phyloP scores from a whole-genome alignment of 1,140 invertebrate genomes.

The Portunus trituberculatus region DNA sequence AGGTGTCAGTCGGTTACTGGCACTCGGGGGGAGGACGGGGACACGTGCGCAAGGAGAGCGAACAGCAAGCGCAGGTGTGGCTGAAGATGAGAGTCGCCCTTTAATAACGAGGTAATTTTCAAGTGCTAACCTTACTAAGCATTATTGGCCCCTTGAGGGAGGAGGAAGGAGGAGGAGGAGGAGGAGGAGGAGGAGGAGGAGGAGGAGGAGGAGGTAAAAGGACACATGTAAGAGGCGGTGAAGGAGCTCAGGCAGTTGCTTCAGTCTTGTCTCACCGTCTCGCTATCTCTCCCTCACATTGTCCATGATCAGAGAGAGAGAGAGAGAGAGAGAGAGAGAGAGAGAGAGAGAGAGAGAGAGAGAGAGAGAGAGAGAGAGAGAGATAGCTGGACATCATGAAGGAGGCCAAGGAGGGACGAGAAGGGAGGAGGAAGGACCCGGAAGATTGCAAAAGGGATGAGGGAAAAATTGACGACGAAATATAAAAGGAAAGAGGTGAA shows the following conservation, averaged over 20 bases:
- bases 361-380: background rate
- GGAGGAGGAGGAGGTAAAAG: background rate
- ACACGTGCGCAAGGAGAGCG: too few species aligned
- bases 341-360: too few species aligned
- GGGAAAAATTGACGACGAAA: background rate
- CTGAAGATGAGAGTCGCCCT: too few species aligned
- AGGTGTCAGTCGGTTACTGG: too few species aligned
- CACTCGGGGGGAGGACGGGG: too few species aligned
- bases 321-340: too few species aligned
- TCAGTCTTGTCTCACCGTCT: background rate
- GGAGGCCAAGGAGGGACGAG: background rate
- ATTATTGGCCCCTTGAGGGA: background rate
- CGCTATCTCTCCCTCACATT: background rate
- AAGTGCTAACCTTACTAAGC: too few species aligned
- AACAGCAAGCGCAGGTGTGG: too few species aligned
- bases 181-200: too few species aligned
- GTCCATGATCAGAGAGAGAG: background rate
- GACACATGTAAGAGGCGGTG: background rate
- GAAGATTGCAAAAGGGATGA: background rate
- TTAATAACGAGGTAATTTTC: too few species aligned
- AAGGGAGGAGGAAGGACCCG: background rate
- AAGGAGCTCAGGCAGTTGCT: background rate
- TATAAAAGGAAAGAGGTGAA: background rate
- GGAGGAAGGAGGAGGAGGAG: background rate
- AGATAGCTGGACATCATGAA: background rate